phyloP scores from a whole-genome alignment of 2,797 vertebrate species.

The Taeniopygia guttata region DNA sequence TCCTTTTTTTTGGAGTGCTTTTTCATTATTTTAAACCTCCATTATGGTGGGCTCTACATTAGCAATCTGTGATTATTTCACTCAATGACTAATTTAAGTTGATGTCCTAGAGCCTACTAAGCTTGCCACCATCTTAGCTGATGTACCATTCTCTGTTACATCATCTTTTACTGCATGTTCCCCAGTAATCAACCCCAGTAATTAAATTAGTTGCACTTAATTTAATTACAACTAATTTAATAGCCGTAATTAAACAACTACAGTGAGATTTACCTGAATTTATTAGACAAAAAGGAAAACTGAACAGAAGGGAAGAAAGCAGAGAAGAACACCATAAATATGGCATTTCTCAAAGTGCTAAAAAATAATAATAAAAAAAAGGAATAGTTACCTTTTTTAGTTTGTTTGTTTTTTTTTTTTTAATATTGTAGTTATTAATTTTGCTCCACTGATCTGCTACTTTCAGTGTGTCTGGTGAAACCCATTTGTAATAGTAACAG shows the following conservation, averaged over 20 bases:
- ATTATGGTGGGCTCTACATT: not conserved
- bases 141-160: not conserved
- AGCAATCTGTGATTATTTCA: not conserved
- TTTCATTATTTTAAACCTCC: not conserved
- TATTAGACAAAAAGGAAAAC: not conserved
- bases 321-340: not conserved
- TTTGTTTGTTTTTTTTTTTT: not conserved
- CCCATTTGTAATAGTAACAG: not conserved
- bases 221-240: too few relatives aligned
- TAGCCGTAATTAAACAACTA: not conserved
- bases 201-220: too few relatives aligned
- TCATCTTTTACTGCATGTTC: not conserved
- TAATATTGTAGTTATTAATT: not conserved
- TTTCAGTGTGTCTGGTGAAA: not conserved
- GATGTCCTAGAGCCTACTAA: not conserved
- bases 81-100: not conserved
- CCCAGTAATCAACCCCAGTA: not conserved
- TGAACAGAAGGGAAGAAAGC: not conserved
- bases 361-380: accelerated
- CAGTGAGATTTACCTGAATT: not conserved
- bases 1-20: not conserved
- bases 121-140: not conserved
- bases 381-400: not conserved
- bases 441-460: not conserved
- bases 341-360: not conserved